A percentile compares a stretch with the other conserved stretches of the same genome.
These are phyloP conservation scores for Atta cephalotes DNA, from an alignment of 1,140 invertebrate genomes.

Conservation along the genomic window DNA sequence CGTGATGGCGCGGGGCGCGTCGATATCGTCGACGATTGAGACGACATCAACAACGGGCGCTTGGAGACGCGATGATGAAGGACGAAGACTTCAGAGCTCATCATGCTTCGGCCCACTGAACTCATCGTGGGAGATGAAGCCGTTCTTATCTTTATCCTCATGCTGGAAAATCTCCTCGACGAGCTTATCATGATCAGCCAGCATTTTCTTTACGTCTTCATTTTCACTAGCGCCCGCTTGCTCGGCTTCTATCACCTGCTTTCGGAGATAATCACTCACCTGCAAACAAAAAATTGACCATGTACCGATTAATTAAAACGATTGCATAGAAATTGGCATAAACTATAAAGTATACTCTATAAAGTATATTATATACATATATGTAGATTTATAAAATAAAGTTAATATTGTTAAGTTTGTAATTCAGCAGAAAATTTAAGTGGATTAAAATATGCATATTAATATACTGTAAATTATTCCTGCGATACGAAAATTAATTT, in stretches of 20 bases:
- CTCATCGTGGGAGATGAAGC: constrained; percentile 97
- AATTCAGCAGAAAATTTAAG: not conserved
- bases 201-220: constrained; percentile 94
- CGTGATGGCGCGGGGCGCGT: constrained; percentile 68
- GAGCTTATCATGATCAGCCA: constrained; percentile 96
- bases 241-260: constrained; percentile 94
- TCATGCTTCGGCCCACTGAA: constrained; percentile 99
- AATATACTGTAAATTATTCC: constrained; percentile 7
- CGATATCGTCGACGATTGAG: constrained; percentile 40
- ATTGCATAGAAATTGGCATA: not conserved
- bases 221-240: constrained; percentile 87
- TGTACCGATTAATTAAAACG: not conserved
- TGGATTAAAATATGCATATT: not conserved
- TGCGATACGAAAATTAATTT: not conserved
- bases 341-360: not conserved
- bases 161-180: constrained; percentile 99
- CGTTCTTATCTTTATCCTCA: constrained; percentile 98
- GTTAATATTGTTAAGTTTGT: not conserved
- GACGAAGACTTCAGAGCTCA: constrained; percentile 91
- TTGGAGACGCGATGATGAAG: constrained; percentile 66
- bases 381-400: not conserved
- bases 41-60: constrained; percentile 52
- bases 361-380: not conserved
- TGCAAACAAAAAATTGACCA: constrained; percentile 79
- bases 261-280: constrained; percentile 96